These are phyloP conservation scores for Temnothorax curvispinosus DNA, from an alignment of 1,140 invertebrate species.

Conservation along the genomic window DNA sequence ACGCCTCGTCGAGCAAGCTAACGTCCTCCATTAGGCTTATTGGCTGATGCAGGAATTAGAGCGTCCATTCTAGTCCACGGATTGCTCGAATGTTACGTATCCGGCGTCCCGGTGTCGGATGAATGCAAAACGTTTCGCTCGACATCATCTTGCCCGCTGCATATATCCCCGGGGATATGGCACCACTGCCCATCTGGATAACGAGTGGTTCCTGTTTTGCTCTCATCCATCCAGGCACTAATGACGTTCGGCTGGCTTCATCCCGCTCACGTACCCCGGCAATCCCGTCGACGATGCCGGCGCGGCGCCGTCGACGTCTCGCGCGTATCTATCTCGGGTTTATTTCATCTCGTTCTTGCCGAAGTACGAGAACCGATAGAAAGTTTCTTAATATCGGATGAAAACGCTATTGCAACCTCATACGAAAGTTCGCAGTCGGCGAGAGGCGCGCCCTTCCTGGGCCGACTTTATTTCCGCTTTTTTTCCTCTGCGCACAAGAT, in stretches of 20 bases:
- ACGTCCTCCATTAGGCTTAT: slow-evolving; percentile 74
- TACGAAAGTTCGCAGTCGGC: slow-evolving; percentile 60
- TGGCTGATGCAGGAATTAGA: slow-evolving; percentile 66
- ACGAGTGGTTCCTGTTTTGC: slow-evolving; percentile 76
- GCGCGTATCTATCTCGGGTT: slow-evolving; percentile 61
- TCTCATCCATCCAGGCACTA: slow-evolving; percentile 75
- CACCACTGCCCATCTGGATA: slow-evolving; percentile 55
- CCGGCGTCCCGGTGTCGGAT: slow-evolving; percentile 57
- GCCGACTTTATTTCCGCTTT: slow-evolving; percentile 44
- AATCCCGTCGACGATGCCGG: slow-evolving; percentile 28
- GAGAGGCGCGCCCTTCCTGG: not conserved
- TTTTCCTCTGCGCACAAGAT: slow-evolving; percentile 16
- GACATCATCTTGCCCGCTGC: slow-evolving; percentile 59
- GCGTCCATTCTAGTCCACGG: slow-evolving; percentile 58
- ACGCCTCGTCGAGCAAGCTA: slow-evolving; percentile 63
- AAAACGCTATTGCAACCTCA: slow-evolving; percentile 58
- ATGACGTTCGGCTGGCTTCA: slow-evolving; percentile 62
- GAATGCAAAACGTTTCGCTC: slow-evolving; percentile 73
- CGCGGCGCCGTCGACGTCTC: slow-evolving; percentile 37
- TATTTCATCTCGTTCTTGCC: slow-evolving; percentile 66
- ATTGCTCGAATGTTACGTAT: slow-evolving; percentile 66
- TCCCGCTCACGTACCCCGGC: slow-evolving; percentile 6
- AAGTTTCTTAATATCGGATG: slow-evolving; percentile 83
- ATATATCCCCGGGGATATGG: slow-evolving; percentile 56
- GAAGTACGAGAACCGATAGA: slow-evolving; percentile 74